Base-by-base conservation (phyloP, 2,113 vertebrate species). In the Calypte anna region DNA sequence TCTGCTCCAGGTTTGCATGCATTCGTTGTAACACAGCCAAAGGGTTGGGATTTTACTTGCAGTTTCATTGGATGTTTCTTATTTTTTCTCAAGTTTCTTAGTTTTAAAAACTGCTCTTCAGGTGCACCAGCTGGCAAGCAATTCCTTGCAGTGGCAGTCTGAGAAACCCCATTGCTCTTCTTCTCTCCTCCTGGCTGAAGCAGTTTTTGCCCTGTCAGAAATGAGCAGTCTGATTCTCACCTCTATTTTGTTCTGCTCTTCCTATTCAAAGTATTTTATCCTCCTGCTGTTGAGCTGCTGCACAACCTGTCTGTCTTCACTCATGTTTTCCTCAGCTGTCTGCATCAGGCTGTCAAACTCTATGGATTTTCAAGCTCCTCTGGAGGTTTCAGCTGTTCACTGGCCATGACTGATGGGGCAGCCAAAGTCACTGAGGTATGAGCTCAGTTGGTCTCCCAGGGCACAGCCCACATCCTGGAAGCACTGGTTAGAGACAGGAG, bases 371-470 rank as follows among this genome's bases (percentile, higher is more conserved):
- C 97, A 46, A 97, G 98, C 8, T 98, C 89, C 50, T 97, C 98
- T 87, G 98, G 98, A 53, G 91, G 98, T 27, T 99, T 98, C 97
- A 97, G 10, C 28, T 98, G 98, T 83, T 98, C 98, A 10, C 97
- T 99, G 87, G 98, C 98, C 92, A 98, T 99, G 99, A 99, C 98
- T 28, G 98, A 99, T 44, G 99, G 98, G 86, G 98, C 98, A 68
- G 98, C 98, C 83, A 99, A 98, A 97, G 98, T 99, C 74, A 98
- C 98, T 61, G 98, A 99, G 98, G 98, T 98, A 81, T 48, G 91
- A 93, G 64, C 66, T 75, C 48, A 38, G 64, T 72, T 53, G 70
- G 40, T 62, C 66, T 38, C 81, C 6, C 38, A 38, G 62, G 64
- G 67, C 73, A 43, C 82, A 75, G 89, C 82, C 82, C 76, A 74